phyloP scores from a whole-genome alignment of 2,888 invertebrate species.

The Phyllotreta striolata region DNA sequence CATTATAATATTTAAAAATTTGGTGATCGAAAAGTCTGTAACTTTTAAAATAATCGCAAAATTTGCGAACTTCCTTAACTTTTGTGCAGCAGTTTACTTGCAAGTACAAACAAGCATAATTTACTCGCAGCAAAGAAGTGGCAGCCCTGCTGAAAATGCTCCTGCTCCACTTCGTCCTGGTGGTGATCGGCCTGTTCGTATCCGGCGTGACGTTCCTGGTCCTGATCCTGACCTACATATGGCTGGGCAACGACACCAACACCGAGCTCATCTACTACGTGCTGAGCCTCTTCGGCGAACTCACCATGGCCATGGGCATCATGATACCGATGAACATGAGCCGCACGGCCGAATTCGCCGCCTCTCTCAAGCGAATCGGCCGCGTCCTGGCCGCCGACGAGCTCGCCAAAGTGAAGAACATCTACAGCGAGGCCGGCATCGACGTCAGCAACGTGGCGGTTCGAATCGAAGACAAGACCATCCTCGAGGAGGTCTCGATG shows the following conservation, averaged over 20 bases:
- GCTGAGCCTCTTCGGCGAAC: constrained; percentile 33
- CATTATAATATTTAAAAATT: too few species aligned
- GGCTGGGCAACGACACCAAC: constrained; percentile 41
- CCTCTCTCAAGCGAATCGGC: constrained; percentile 40
- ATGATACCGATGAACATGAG: constrained; percentile 41
- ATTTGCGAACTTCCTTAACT: too few species aligned
- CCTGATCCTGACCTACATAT: constrained; percentile 43
- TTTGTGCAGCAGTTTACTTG: too few species aligned
- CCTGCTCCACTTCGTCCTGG: constrained; percentile 46
- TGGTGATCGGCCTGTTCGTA: constrained; percentile 48
- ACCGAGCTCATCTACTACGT: constrained; percentile 44
- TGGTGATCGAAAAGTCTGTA: too few species aligned
- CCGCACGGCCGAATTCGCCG: constrained; percentile 41
- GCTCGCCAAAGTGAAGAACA: constrained; percentile 19
- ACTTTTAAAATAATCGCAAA: too few species aligned
- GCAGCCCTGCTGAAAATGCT: constrained; percentile 38
- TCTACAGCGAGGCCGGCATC: constrained; percentile 29
- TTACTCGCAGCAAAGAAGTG: constrained; percentile 41
- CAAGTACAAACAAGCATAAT: too few species aligned
- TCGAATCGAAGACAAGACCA: constrained; percentile 45
- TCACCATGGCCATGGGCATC: constrained; percentile 38
- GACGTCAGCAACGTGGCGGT: constrained; percentile 31
- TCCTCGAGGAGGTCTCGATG: constrained; percentile 59
- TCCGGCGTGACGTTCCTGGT: constrained; percentile 41
- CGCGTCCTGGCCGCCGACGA: constrained; percentile 39